A percentile compares a stretch with the other conserved stretches of the same genome.
Evolutionary conservation across 1,140 invertebrate genomes (phyloP).

Genomic region (Bombus haemorrhoidalis): DNA sequence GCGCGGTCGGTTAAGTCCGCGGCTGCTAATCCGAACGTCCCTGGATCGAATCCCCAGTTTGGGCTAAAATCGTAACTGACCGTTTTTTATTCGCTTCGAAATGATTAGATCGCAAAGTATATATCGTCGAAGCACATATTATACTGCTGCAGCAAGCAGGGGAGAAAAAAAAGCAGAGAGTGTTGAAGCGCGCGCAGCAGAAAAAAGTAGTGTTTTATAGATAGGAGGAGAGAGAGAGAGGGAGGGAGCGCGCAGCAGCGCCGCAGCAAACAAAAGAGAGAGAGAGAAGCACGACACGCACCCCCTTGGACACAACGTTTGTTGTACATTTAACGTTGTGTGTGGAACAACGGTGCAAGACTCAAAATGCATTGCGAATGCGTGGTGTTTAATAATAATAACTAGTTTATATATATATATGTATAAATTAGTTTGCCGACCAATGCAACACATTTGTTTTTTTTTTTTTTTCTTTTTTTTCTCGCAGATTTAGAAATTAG

Average conservation of each 20-base stretch:
- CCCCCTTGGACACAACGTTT: conserved; percentile 37
- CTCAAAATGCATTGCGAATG: not conserved
- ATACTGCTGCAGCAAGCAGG: no score
- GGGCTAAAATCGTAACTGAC: not conserved
- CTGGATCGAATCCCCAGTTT: conserved; percentile 11
- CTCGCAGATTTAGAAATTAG: not conserved
- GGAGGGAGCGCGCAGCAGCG: no score
- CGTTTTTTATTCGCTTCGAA: conserved; percentile 16
- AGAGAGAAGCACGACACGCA: no score
- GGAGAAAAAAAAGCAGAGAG: no score
- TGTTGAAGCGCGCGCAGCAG: no score
- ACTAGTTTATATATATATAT: not conserved
- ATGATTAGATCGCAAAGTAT: not conserved
- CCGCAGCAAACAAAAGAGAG: no score
- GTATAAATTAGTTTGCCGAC: not conserved
- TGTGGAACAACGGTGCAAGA: conserved; percentile 60
- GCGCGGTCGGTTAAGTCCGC: not conserved
- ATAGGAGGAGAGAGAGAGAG: no score
- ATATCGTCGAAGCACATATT: not conserved
- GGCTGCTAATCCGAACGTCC: not conserved
- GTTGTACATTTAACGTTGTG: conserved; percentile 32
- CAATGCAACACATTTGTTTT: not conserved
- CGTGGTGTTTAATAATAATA: no score
- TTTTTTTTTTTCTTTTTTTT: no score
- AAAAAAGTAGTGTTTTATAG: no score